Percentiles rank a stretch among this genome's conserved stretches.
These are phyloP conservation scores for Sapajus apella DNA, from an alignment of 2,113 vertebrate genomes.

Conservation along the genomic window DNA sequence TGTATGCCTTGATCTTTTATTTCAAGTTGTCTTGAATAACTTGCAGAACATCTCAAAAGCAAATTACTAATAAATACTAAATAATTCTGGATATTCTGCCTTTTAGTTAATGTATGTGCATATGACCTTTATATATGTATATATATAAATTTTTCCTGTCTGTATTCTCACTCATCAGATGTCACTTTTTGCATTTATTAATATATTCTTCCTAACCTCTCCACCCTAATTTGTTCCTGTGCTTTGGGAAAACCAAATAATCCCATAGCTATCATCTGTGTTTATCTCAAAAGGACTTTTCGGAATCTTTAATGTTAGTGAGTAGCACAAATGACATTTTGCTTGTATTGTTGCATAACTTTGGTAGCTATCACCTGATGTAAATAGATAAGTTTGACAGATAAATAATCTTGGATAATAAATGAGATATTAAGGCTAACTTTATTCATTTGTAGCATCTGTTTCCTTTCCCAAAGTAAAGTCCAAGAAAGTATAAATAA, in stretches of 20 bases:
- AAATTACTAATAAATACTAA: not conserved
- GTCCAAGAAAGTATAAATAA: not conserved
- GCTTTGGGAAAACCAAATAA: not conserved
- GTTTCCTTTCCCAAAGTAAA: not conserved
- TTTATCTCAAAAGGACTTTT: not conserved
- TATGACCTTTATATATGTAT: not conserved
- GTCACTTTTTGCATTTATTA: not conserved
- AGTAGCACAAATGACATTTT: not conserved
- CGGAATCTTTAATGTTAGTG: not conserved
- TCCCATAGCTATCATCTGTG: not conserved
- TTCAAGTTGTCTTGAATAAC: not conserved
- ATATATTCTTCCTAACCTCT: not conserved
- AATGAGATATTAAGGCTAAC: not conserved
- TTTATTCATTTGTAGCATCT: not conserved
- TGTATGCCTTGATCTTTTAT: not conserved
- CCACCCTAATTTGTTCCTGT: not conserved
- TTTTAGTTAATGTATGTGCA: not conserved
- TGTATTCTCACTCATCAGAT: not conserved
- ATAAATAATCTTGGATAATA: not conserved
- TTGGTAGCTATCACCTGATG: not conserved
- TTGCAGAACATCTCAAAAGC: not conserved
- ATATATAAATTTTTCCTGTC: not conserved
- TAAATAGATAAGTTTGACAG: not conserved
- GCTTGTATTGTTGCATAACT: not conserved
- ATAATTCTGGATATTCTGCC: not conserved